These are phyloP conservation scores for Epizoanthus scotinus DNA, from an alignment of 92 coral and sea anemone genomes.

Conservation along the genomic window DNA sequence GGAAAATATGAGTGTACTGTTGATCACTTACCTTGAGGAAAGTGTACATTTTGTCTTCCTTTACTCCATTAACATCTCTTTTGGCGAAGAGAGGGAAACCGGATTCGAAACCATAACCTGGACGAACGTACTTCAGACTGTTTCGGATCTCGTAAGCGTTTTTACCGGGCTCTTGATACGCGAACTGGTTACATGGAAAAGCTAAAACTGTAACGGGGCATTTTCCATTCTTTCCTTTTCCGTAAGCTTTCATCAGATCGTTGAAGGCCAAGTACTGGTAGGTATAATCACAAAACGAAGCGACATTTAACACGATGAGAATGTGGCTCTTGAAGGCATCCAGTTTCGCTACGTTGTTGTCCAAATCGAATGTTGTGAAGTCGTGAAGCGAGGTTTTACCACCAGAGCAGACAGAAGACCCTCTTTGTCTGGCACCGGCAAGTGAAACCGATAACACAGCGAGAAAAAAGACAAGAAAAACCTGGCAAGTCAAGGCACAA, in stretches of 20 bases:
- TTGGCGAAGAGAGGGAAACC: constrained; percentile 60
- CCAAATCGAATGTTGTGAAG: constrained; percentile 45
- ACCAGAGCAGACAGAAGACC: constrained; percentile 41
- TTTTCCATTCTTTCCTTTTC: constrained; percentile 36
- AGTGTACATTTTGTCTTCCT: constrained; percentile 59
- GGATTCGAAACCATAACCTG: constrained; percentile 70
- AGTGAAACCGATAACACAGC: constrained; percentile 15
- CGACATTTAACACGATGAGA: constrained; percentile 69
- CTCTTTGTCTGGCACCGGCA: constrained; percentile 37
- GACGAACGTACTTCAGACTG: constrained; percentile 77
- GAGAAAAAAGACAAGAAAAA: too few species aligned
- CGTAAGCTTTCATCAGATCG: constrained; percentile 59
- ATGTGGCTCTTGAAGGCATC: constrained; percentile 51
- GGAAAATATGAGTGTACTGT: not conserved
- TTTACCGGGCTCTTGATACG: constrained; percentile 77
- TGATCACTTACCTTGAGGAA: constrained; percentile 73
- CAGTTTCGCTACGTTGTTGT: constrained; percentile 44
- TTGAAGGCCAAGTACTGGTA: constrained; percentile 75
- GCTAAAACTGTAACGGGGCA: constrained; percentile 71
- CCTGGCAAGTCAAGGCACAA: too few species aligned
- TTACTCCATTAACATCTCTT: constrained; percentile 76
- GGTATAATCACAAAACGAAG: constrained; percentile 79
- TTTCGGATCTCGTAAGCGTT: constrained; percentile 72
- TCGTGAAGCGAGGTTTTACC: constrained; percentile 63
- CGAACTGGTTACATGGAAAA: constrained; percentile 84